Percentiles rank a stretch among this genome's conserved stretches.
These are phyloP conservation scores for Neomonachus schauinslandi DNA, from an alignment of 2,113 vertebrate species.

Conservation along the genomic window DNA sequence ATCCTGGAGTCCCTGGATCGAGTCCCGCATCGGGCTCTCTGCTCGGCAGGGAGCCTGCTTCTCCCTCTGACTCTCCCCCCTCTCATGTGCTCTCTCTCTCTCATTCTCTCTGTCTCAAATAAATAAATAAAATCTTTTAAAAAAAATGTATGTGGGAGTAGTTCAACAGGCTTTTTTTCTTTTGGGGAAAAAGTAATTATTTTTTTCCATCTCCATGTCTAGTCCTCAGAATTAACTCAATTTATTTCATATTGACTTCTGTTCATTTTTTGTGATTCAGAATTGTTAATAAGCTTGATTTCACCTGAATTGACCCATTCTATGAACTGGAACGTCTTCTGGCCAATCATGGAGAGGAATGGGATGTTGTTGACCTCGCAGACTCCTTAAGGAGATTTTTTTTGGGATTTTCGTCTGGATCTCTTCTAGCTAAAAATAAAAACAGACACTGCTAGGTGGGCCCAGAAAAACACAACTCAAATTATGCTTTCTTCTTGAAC, in stretches of 20 bases:
- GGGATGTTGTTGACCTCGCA: neutral
- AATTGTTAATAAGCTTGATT: neutral
- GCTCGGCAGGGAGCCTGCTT: too few relatives aligned
- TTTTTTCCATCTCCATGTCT: constrained; percentile 40
- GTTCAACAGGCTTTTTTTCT: neutral
- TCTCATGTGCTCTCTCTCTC: too few relatives aligned
- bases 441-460: neutral
- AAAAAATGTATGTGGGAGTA: neutral
- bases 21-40: too few relatives aligned
- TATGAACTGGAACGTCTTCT: neutral
- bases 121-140: too few relatives aligned
- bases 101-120: too few relatives aligned
- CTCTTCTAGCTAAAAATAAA: constrained; percentile 4
- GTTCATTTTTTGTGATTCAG: constrained; percentile 53
- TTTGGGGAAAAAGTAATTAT: constrained; percentile 5
- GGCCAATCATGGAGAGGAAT: neutral
- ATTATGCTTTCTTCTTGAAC: neutral
- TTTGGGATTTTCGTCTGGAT: neutral
- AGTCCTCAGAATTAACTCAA: constrained; percentile 47
- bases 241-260: constrained; percentile 56
- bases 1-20: too few relatives aligned
- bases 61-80: too few relatives aligned
- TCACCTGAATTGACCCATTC: neutral
- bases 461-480: neutral
- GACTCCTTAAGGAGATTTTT: neutral